Percentiles rank a stretch among this genome's conserved stretches.
Evolutionary conservation across 2,888 invertebrate species (phyloP).

Genomic region (Cantharis flavilabris): DNA sequence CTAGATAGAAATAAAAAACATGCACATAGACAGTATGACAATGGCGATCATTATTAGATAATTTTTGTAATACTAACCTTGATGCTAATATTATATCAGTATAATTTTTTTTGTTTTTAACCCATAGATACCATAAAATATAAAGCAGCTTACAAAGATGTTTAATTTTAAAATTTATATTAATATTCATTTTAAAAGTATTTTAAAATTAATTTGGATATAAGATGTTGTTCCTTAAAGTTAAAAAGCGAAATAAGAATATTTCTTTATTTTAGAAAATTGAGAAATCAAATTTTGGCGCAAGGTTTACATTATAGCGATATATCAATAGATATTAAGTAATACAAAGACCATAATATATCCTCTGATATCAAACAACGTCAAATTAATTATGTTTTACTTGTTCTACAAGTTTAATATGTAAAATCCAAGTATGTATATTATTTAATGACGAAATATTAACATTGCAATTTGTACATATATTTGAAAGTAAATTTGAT

Average conservation of each 20-base stretch:
- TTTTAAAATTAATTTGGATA: too few species aligned
- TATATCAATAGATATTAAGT: neutral
- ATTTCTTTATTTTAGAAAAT: neutral
- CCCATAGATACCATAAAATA: neutral
- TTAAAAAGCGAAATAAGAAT: too few species aligned
- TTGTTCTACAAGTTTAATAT: too few species aligned
- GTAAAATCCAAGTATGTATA: neutral
- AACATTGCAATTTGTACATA: neutral
- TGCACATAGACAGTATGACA: neutral
- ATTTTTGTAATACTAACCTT: neutral
- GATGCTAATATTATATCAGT: neutral
- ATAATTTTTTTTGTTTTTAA: neutral
- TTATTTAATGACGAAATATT: neutral
- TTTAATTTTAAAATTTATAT: too few species aligned
- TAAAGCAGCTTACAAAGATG: neutral
- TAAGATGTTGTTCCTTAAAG: too few species aligned
- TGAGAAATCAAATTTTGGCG: neutral
- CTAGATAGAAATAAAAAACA: neutral
- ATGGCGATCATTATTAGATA: neutral
- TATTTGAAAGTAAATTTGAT: neutral
- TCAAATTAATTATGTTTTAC: too few species aligned
- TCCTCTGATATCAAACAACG: too few species aligned
- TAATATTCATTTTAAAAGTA: too few species aligned
- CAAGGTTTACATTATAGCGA: neutral
- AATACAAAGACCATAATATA: too few species aligned